A percentile compares a stretch with the other conserved stretches of the same genome.
Conservation (phyloP, 2,113 vertebrate genomes). For the Apteryx owenii region DNA sequence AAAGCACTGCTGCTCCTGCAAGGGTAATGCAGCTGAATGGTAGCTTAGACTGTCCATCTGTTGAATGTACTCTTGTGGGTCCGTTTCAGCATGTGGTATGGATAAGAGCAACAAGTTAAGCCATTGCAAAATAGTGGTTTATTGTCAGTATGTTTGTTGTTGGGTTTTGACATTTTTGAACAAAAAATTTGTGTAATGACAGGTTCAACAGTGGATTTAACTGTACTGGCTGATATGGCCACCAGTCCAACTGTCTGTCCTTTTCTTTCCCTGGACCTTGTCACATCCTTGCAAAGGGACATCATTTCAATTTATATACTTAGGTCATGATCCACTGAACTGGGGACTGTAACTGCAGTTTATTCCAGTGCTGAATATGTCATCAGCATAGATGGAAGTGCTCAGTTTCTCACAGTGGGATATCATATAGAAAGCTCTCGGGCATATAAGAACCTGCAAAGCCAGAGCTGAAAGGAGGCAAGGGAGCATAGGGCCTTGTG, state of each 20-base stretch:
- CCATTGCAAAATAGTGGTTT: background rate
- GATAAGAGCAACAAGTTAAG: background rate
- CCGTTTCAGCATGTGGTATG: background rate
- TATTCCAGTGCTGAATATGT: background rate
- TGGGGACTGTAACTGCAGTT: background rate
- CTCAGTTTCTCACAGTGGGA: background rate
- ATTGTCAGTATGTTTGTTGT: background rate
- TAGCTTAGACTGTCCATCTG: background rate
- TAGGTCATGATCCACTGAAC: background rate
- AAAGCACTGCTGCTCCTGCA: background rate
- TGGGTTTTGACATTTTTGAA: background rate
- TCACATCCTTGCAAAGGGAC: background rate
- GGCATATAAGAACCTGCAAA: background rate
- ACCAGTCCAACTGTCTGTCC: too few species aligned
- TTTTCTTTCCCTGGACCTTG: background rate
- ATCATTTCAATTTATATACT: background rate
- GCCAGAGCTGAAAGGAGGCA: background rate
- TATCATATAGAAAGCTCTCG: background rate
- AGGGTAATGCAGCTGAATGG: background rate
- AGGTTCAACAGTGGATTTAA: background rate
- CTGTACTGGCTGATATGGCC: background rate
- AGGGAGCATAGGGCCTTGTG: background rate
- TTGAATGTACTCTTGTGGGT: background rate
- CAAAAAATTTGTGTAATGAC: accelerated
- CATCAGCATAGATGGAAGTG: background rate